A percentile compares a stretch with the other conserved stretches of the same genome.
phyloP scores from a whole-genome alignment of 2,888 invertebrate species.

The Clunio marinus region DNA sequence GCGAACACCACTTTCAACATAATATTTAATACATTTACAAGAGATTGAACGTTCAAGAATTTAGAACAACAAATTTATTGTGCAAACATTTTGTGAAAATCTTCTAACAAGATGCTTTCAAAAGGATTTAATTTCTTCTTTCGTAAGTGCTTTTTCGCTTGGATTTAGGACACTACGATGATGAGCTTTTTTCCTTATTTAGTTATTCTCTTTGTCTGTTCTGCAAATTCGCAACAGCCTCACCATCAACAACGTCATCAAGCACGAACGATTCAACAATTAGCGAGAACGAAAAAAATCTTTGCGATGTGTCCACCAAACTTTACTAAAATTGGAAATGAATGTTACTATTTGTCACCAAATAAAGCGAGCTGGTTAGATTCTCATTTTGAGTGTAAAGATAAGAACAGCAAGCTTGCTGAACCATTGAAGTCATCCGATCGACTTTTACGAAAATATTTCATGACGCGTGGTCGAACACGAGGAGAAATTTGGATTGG shows the following conservation, averaged over 20 bases:
- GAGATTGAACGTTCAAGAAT: not conserved
- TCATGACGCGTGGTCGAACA: slow-evolving; percentile 43
- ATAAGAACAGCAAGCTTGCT: slow-evolving; percentile 61
- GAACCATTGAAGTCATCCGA: slow-evolving; percentile 49
- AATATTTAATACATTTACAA: not conserved
- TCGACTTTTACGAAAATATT: slow-evolving; percentile 47
- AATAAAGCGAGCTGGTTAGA: slow-evolving; percentile 62
- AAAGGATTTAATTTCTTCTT: slow-evolving; percentile 30
- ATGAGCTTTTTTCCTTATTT: slow-evolving; percentile 1
- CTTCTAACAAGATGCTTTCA: slow-evolving; percentile 26
- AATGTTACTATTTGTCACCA: slow-evolving; percentile 64
- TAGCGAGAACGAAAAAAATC: slow-evolving; percentile 44
- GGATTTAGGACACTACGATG: not conserved
- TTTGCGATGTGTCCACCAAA: slow-evolving; percentile 59
- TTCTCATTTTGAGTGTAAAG: slow-evolving; percentile 64
- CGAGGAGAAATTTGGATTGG: slow-evolving; percentile 73
- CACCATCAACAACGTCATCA: slow-evolving; percentile 27
- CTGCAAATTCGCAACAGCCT: slow-evolving; percentile 10
- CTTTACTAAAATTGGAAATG: slow-evolving; percentile 61
- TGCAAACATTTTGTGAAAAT: slow-evolving; percentile 3
- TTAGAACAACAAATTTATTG: not conserved
- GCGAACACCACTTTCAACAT: not conserved
- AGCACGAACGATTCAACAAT: slow-evolving; percentile 16
- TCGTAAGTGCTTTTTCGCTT: slow-evolving; percentile 14
- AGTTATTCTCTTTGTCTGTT: slow-evolving; percentile 12